Conservation (phyloP, 53 echinoderm and acorn worm genomes). For the Apostichopus leukothele region DNA sequence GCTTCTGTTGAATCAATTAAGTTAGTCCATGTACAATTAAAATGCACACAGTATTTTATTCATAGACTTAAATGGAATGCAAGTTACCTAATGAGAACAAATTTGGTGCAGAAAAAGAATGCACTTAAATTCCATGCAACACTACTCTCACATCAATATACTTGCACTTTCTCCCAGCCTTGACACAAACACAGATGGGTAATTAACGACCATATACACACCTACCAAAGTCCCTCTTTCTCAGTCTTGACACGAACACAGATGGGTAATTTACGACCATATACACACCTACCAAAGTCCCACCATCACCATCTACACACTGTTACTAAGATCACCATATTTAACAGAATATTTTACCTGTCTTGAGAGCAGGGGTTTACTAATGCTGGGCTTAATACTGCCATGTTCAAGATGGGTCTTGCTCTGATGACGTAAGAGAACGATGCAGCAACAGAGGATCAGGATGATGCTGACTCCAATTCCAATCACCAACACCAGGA, state of each 20-base stretch:
- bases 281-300: neutral
- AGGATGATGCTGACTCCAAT: slow-evolving; percentile 52
- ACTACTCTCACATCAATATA: too few species aligned
- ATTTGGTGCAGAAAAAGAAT: too few species aligned
- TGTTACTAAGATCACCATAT: neutral
- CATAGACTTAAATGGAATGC: too few species aligned
- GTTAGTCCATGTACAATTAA: too few species aligned
- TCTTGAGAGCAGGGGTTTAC: slow-evolving; percentile 56
- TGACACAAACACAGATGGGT: neutral
- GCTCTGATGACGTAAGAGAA: slow-evolving; percentile 52
- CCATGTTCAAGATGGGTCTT: slow-evolving; percentile 20
- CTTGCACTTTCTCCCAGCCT: neutral
- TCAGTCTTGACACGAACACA: neutral
- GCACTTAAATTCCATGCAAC: too few species aligned
- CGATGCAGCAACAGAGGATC: slow-evolving; percentile 69
- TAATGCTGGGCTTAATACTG: slow-evolving; percentile 46
- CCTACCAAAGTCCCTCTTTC: neutral
- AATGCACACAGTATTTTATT: too few species aligned
- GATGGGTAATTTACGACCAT: neutral
- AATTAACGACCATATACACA: neutral
- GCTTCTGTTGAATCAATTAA: too few species aligned
- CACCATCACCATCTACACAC: neutral
- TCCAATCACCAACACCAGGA: slow-evolving; percentile 56
- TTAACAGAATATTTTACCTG: slow-evolving; percentile 56
- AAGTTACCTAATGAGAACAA: too few species aligned